These are phyloP conservation scores for Tonatia bakeri DNA, from an alignment of 2,113 vertebrate genomes.

Conservation along the genomic window DNA sequence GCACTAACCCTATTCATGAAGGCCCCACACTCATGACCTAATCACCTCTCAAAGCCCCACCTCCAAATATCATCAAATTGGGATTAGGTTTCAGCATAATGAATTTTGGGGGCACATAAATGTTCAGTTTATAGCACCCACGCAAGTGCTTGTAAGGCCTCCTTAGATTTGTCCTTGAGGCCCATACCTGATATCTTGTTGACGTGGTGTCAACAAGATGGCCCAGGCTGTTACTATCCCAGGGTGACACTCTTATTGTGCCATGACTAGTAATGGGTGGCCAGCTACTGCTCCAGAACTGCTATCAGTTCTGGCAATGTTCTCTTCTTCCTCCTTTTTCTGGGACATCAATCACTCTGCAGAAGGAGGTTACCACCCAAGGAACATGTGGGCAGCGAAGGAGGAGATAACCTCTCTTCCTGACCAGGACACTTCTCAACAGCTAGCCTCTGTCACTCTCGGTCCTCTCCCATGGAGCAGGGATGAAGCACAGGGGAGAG, in stretches of 20 bases:
- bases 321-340: neutral
- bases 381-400: neutral
- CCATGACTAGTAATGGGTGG: neutral
- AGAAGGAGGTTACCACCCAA: neutral
- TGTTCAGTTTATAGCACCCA: neutral
- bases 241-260: neutral
- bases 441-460: neutral
- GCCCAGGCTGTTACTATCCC: neutral
- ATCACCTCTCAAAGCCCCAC: no score
- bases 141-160: neutral
- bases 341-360: neutral
- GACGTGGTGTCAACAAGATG: neutral
- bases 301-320: neutral
- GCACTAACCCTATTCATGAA: no score
- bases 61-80: neutral
- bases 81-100: neutral
- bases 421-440: neutral
- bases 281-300: neutral
- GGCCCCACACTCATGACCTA: no score
- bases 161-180: neutral
- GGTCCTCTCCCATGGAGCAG: neutral
- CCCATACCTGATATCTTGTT: neutral
- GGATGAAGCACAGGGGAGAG: neutral
- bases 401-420: neutral
- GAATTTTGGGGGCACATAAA: neutral